A percentile compares a stretch with the other conserved stretches of the same genome.
Conservation (phyloP, 2,113 vertebrate species). For the Coptodon rendalli region DNA sequence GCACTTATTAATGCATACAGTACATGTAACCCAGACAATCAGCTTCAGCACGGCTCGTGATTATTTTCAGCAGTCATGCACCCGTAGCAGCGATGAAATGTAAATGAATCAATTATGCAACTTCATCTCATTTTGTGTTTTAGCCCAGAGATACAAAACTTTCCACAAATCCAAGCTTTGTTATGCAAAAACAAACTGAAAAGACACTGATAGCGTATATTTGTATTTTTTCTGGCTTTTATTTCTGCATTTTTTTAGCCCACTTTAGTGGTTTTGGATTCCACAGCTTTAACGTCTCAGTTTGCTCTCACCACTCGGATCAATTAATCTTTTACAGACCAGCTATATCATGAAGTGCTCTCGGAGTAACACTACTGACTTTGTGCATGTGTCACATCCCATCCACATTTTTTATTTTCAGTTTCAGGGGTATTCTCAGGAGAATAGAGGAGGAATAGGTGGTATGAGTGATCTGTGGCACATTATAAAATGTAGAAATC, state of each 20-base stretch:
- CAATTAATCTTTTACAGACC: neutral
- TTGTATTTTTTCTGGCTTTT: neutral
- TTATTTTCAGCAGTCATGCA: neutral
- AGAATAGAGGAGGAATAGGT: neutral
- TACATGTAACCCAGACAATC: neutral
- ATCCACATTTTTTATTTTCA: neutral
- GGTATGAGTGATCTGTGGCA: neutral
- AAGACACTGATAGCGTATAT: neutral
- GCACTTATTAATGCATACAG: neutral
- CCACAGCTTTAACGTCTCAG: neutral
- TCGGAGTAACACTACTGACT: neutral
- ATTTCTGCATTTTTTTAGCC: neutral
- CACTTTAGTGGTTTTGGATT: neutral
- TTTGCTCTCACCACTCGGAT: neutral
- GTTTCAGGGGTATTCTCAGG: neutral
- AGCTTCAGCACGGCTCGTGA: neutral
- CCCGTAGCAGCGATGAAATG: neutral
- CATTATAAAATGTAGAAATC: neutral
- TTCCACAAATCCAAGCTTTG: neutral
- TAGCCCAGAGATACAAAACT: neutral
- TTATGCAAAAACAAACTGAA: neutral
- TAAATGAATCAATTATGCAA: neutral
- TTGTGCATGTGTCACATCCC: neutral
- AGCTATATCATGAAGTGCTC: neutral
- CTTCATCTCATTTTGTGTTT: neutral